Conservation (phyloP, 2,113 vertebrate genomes). For the Serinus canaria region DNA sequence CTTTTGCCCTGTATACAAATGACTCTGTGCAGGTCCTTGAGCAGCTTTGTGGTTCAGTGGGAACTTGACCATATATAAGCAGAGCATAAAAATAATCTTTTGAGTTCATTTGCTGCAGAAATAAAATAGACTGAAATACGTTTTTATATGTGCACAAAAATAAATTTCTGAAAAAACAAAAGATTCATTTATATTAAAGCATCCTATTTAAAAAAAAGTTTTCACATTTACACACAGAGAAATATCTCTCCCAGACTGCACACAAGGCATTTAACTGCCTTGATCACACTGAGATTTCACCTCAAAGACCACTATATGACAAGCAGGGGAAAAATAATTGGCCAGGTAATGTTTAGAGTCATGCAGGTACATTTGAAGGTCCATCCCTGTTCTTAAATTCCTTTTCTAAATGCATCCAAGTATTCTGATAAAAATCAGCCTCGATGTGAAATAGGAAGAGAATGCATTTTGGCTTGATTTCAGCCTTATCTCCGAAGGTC, state of each 20-base stretch:
- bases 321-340: constrained; percentile 5
- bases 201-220: neutral
- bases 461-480: constrained; percentile 64
- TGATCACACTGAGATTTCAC: neutral
- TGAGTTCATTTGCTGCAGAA: neutral
- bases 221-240: neutral
- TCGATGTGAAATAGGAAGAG: constrained; percentile 44
- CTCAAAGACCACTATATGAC: neutral
- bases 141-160: neutral
- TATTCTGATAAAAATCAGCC: constrained; percentile 71
- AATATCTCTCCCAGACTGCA: neutral
- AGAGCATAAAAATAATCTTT: neutral
- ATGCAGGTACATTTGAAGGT: constrained; percentile 17
- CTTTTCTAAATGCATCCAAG: constrained; percentile 59
- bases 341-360: neutral
- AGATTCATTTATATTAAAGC: neutral
- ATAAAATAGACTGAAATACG: neutral
- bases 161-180: neutral
- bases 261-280: neutral
- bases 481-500: constrained; percentile 68
- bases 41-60: neutral
- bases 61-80: neutral
- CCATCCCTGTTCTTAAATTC: constrained; percentile 1
- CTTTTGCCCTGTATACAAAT: neutral
- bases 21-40: neutral